phyloP scores from a whole-genome alignment of 2,888 invertebrate genomes.

The Idaea biselata region DNA sequence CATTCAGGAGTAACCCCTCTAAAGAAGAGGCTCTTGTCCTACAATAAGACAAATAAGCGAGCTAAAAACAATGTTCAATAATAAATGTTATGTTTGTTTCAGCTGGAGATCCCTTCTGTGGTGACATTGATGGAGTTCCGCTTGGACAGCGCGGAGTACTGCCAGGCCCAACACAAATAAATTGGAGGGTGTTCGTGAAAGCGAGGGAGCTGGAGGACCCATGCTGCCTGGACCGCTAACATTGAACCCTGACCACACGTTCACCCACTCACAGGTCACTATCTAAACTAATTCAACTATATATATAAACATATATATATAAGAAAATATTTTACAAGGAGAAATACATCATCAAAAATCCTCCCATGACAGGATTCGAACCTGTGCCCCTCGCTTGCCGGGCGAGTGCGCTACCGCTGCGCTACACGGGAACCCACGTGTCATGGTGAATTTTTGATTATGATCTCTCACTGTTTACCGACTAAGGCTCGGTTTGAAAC shows the following conservation, averaged over 20 bases:
- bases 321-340: too few relatives aligned
- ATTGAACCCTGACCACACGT: constrained; percentile 59
- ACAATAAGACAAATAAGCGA: not conserved
- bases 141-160: constrained; percentile 98
- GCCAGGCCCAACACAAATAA: constrained; percentile 99
- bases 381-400: too few relatives aligned
- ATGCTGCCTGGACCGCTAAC: constrained; percentile 68
- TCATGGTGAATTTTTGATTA: too few relatives aligned
- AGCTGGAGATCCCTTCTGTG: constrained; percentile 93
- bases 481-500: too few relatives aligned
- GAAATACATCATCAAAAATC: too few relatives aligned
- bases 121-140: constrained; percentile 98
- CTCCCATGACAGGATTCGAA: too few relatives aligned
- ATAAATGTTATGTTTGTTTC: constrained; percentile 60
- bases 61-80: constrained; percentile 10
- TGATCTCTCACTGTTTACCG: too few relatives aligned
- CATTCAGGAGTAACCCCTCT: too few relatives aligned
- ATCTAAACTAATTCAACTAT: not conserved
- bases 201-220: constrained; percentile 58
- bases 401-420: too few relatives aligned
- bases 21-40: not conserved
- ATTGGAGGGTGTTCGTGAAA: constrained; percentile 60
- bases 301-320: too few relatives aligned
- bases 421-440: too few relatives aligned
- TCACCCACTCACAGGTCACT: constrained; percentile 63